Conservation (phyloP, 2,797 vertebrate species). For the Rhabdophis nuchalis region DNA sequence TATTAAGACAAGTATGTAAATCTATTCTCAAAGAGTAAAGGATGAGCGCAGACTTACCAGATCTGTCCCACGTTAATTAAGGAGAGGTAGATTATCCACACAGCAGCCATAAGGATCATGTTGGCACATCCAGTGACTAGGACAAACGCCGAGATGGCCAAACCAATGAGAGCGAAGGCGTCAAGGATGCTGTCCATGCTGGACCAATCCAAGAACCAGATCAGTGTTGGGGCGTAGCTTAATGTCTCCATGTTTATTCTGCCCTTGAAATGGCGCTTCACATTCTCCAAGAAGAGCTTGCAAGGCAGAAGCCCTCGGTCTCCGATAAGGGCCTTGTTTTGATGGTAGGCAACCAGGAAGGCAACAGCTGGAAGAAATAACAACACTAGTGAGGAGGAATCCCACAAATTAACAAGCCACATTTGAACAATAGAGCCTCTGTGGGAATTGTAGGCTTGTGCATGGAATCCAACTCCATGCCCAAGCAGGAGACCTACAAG, state of each 20-base stretch:
- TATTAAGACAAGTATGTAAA: background rate
- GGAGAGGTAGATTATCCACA: constrained; percentile 92
- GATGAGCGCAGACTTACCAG: constrained; percentile 76
- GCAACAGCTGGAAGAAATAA: constrained; percentile 74
- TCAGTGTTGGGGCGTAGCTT: constrained; percentile 79
- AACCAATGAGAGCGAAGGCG: constrained; percentile 76
- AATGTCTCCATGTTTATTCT: constrained; percentile 74
- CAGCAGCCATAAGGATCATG: constrained; percentile 83
- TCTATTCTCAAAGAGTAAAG: background rate
- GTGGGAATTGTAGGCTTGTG: no score
- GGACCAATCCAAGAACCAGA: constrained; percentile 91
- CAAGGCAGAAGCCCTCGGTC: constrained; percentile 84
- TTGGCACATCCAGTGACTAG: constrained; percentile 83
- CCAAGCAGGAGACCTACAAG: no score
- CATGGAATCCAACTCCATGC: background rate
- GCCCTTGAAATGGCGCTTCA: constrained; percentile 83
- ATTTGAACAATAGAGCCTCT: background rate
- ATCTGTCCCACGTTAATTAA: constrained; percentile 90
- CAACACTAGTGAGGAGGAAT: background rate
- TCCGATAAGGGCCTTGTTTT: constrained; percentile 94
- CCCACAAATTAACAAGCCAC: background rate
- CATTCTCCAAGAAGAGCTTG: constrained; percentile 75
- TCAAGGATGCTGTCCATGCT: constrained; percentile 85
- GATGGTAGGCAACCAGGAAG: constrained; percentile 84
- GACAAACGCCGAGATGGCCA: constrained; percentile 78